Evolutionary conservation across 2,797 vertebrate species (phyloP).

Genomic region (Ciconia nigra): DNA sequence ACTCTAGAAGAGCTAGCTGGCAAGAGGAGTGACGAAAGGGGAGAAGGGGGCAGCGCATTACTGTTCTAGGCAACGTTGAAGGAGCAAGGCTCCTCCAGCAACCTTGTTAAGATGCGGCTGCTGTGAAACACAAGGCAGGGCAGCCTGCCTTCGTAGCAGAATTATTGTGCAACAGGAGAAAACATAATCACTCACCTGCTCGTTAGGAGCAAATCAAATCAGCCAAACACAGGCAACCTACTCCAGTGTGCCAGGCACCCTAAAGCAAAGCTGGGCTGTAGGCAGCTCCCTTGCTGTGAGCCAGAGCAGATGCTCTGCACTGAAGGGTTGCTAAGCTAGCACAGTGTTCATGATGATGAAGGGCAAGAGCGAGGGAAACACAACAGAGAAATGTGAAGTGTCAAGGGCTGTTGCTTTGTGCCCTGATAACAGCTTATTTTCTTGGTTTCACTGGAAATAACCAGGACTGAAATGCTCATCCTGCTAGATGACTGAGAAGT

Average conservation of each 20-base stretch:
- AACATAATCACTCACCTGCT: neutral
- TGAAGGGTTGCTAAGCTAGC: neutral
- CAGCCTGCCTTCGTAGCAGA: neutral
- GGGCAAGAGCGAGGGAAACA: neutral
- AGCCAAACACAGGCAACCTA: neutral
- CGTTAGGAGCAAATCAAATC: slow-evolving; percentile 10
- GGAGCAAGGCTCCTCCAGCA: neutral
- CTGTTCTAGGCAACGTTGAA: neutral
- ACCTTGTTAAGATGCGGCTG: neutral
- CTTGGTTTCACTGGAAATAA: neutral
- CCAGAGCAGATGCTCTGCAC: neutral
- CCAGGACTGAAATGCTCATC: neutral
- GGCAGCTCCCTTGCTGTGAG: neutral
- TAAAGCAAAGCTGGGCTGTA: neutral
- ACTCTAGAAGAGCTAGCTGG: neutral
- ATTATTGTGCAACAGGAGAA: neutral
- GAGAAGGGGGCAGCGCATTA: neutral
- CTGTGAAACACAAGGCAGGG: neutral
- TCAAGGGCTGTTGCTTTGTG: neutral
- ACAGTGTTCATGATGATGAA: neutral
- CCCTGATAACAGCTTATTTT: neutral
- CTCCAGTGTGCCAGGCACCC: neutral
- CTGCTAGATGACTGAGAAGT: neutral
- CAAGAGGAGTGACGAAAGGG: neutral
- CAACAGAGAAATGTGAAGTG: neutral